A percentile compares a stretch with the other conserved stretches of the same genome.
These are phyloP conservation scores for Thalassaphorura encarpata DNA, from an alignment of 1,140 invertebrate genomes.

Conservation along the genomic window DNA sequence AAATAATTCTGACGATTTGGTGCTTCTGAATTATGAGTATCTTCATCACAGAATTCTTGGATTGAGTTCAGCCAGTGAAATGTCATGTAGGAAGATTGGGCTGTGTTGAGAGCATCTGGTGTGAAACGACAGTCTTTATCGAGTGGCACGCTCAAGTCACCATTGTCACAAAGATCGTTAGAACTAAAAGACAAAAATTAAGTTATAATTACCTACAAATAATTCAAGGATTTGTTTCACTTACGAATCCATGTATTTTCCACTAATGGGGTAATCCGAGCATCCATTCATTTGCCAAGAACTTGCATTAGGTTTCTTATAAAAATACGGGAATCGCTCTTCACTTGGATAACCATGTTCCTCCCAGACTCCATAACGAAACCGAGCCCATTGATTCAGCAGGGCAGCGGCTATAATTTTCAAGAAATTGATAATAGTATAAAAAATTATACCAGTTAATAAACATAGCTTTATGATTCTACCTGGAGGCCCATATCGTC, in stretches of 20 bases:
- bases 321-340: background rate
- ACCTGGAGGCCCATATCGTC: background rate
- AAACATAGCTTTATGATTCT: background rate
- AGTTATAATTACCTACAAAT: background rate
- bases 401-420: background rate
- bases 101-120: background rate
- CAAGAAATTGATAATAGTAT: background rate
- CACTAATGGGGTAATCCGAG: background rate
- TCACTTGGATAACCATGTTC: conserved; percentile 5
- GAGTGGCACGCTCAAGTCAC: background rate
- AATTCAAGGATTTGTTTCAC: background rate
- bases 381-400: background rate
- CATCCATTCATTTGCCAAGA: background rate
- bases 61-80: conserved; percentile 8
- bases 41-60: conserved; percentile 37
- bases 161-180: background rate
- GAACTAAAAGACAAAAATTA: background rate
- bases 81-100: background rate
- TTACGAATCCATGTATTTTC: background rate
- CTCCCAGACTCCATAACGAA: conserved; percentile 7
- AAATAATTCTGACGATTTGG: conserved; percentile 40
- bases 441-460: no score
- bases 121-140: background rate
- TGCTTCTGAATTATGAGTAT: conserved; percentile 36
- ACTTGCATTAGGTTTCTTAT: background rate